Evolutionary conservation across 2,113 vertebrate genomes (phyloP).

Genomic region (Tragelaphus strepsiceros): DNA sequence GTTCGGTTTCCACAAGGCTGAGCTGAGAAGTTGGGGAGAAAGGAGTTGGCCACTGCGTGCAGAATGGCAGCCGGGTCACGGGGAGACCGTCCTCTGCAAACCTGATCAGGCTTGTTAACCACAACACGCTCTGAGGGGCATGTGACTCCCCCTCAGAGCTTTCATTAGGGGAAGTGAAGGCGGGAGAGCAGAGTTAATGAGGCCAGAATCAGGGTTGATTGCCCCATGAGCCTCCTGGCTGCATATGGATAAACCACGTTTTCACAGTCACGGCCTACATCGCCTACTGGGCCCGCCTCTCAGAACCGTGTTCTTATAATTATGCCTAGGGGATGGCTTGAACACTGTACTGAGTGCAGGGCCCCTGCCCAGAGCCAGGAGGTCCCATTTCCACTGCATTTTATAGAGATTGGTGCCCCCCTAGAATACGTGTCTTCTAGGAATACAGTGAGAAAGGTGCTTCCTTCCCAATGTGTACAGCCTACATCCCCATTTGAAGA

Average conservation of each 20-base stretch:
- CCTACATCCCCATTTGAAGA: background rate
- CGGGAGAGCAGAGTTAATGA: background rate
- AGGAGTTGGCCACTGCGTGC: background rate
- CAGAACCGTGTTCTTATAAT: background rate
- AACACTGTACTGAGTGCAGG: background rate
- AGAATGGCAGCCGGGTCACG: background rate
- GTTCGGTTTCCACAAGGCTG: background rate
- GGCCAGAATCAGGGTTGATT: background rate
- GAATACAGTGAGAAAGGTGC: background rate
- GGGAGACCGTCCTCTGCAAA: background rate
- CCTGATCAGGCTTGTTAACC: background rate
- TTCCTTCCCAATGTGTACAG: background rate
- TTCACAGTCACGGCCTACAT: accelerated
- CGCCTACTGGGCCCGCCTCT: background rate
- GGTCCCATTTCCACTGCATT: background rate
- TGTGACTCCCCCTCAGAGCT: background rate
- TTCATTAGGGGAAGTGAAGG: background rate
- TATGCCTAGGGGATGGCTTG: no score
- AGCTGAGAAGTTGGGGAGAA: background rate
- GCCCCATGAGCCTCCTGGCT: background rate
- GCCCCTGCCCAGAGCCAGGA: background rate
- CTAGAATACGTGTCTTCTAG: background rate
- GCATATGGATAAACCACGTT: background rate
- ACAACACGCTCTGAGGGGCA: background rate
- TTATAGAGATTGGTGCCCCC: background rate